Base-by-base conservation (phyloP, 2,113 vertebrate genomes). In the Myocastor coypus region DNA sequence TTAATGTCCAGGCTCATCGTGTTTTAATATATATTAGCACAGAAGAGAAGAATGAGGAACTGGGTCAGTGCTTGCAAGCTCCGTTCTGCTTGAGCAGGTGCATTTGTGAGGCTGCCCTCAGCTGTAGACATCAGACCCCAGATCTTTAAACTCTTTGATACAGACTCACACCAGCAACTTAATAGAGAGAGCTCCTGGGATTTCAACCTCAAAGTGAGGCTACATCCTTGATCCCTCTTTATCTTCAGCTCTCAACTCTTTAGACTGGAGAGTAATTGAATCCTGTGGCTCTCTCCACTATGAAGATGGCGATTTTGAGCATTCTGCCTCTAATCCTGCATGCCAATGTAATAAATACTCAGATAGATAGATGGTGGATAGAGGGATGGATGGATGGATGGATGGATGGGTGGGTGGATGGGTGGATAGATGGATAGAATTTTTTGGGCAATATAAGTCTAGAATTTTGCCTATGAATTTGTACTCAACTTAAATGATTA, bases 1-100 rank as follows among this genome's bases (percentile, higher is more conserved):
- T n/a, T 3, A 24, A 37, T 75, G 73, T 84, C 40, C 68, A n/a
- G 14, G 11, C 77, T 80, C 14, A 1, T 12, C 42, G 4, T 5
- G 32, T 1, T n/a, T 22, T 34, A 28, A 8, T 42, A 2, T 0
- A 0, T 22, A 20, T 30, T 10, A 2, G 40, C 8, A 19, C 16
- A 50, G 75, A 50, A 32, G 75, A 17, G 73, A 77, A 77, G 26
- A 50, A 28, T 30, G 28, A 30, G 42, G 16, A 78, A 50, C 1
- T 16, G 2, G 24, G 28, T 50, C 75, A 32, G 77, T 9, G 5
- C 50, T n/a, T 52, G 9, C 50, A 34, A 55, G 50, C 30, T 80
- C 30, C 5, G 1, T 34, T 55, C 77, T 55, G 30, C 17, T 20
- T 5, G 8, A 80, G 50, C 17, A 30, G 50, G 46, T 34, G 50